Evolutionary conservation across 2,888 invertebrate species (phyloP), one percentile per base, ranked within the genome.

Genomic region (Dicycla oo): DNA sequence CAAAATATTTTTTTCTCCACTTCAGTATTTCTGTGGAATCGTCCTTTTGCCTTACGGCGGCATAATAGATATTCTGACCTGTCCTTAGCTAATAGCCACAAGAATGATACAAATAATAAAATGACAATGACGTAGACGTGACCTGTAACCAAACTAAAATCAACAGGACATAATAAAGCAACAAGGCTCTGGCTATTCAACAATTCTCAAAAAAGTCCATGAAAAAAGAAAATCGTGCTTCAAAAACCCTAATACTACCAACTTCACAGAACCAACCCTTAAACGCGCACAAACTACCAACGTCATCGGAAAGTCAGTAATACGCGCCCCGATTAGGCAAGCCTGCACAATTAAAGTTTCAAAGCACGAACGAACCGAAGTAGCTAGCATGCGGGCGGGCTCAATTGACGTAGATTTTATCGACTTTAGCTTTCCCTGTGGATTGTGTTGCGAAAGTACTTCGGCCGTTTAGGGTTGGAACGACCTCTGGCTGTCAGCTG

Each of bases 341-440:
- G 40, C 60, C 45, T 73, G 70, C 65, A 76, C 72, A 75, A 68
- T 56, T 81, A 83, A 78, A 74, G 60, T 81, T 87, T 82, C 87
- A 81, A 69, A 80, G 65, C 87, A 87, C 86, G 84, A 82, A 69
- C 71, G 43, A 57, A 63, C 11, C n/a, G 57, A 56, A 45, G 62
- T 54, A 66, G 30, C 45, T 7, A n/a, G 62, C 61, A 87, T 85
- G 84, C 86, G 87, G 87, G 84, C 86, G 87, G 87, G 87, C 60
- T 60, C 47, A 60, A 73, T 74, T 53, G 47, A 71, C 51, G 63
- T 76, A 76, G 80, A 83, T 86, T 30, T 51, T 82, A 82, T 82
- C 77, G 73, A 68, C 20, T 65, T 68, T 57, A 58, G 68, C 40
- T 66, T 82, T 69, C 66, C 49, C 54, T 23, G 23, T 69, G 51